Evolutionary conservation across 2,797 vertebrate genomes (phyloP).

Genomic region (Eleutherodactylus coqui): DNA sequence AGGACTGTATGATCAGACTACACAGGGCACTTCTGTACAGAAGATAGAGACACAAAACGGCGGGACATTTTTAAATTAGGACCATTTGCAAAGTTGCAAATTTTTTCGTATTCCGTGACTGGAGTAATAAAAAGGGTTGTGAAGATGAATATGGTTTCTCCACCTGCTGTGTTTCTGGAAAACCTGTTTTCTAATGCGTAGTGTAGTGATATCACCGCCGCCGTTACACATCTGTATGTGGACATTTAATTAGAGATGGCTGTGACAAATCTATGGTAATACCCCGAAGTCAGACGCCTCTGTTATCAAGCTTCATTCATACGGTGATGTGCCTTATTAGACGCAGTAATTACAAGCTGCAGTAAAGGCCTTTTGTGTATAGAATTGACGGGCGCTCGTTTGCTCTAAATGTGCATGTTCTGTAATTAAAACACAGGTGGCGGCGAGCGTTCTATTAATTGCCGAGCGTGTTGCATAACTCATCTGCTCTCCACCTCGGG

Average conservation of each 20-base stretch:
- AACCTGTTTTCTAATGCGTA: background rate
- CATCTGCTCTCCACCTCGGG: background rate
- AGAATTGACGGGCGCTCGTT: conserved; percentile 6
- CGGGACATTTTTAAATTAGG: no score
- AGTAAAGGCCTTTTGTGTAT: background rate
- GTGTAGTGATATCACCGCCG: background rate
- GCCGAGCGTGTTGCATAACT: background rate
- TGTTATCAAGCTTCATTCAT: conserved; percentile 3
- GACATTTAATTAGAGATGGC: conserved; percentile 46
- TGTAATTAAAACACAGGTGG: conserved; percentile 53
- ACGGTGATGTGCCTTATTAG: conserved; percentile 40
- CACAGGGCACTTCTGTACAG: no score
- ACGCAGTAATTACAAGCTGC: conserved; percentile 43
- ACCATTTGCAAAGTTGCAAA: no score
- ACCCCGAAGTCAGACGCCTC: conserved; percentile 10
- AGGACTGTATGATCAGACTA: no score
- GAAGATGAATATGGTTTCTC: background rate
- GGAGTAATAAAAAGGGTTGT: no score
- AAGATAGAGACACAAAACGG: no score
- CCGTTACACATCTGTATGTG: background rate
- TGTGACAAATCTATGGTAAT: conserved; percentile 39
- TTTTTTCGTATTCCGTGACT: no score
- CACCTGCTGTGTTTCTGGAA: background rate
- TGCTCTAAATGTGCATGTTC: conserved; percentile 19
- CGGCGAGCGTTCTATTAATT: conserved; percentile 2